These are phyloP conservation scores for Lepus timidus DNA, from an alignment of 2,113 vertebrate genomes.

Conservation along the genomic window DNA sequence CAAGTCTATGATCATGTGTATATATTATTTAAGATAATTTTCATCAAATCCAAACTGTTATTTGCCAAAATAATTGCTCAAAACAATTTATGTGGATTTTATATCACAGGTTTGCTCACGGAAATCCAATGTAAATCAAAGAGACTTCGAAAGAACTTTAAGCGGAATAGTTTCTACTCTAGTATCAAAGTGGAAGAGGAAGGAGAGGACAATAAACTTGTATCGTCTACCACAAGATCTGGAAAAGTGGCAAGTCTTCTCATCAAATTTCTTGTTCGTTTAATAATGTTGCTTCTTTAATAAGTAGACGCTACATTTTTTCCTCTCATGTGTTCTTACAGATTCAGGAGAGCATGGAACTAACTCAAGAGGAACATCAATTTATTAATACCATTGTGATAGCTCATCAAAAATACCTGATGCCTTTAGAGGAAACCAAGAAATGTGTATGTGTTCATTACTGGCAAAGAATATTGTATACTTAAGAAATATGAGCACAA, in stretches of 20 bases:
- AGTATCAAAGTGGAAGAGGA: constrained; percentile 90
- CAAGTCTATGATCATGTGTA: not conserved
- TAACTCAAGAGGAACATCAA: constrained; percentile 91
- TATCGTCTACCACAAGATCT: constrained; percentile 93
- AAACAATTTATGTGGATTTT: constrained; percentile 1
- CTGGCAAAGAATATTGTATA: constrained; percentile 44
- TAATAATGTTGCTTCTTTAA: not conserved
- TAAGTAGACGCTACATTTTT: not conserved
- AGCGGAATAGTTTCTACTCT: constrained; percentile 87
- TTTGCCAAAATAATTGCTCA: not conserved
- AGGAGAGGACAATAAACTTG: constrained; percentile 89
- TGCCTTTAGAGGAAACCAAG: constrained; percentile 88
- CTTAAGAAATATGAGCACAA: constrained; percentile 22
- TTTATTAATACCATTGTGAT: constrained; percentile 93
- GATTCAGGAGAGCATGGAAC: constrained; percentile 85
- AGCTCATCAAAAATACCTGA: constrained; percentile 91
- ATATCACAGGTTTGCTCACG: constrained; percentile 92
- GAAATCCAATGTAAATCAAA: constrained; percentile 98
- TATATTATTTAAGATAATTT: constrained; percentile 11
- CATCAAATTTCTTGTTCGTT: constrained; percentile 31
- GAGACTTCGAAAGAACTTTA: constrained; percentile 93
- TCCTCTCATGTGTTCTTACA: constrained; percentile 60
- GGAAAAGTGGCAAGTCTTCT: constrained; percentile 83
- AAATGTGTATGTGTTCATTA: constrained; percentile 89
- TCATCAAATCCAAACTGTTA: not conserved